Conservation (phyloP, 1,140 invertebrate genomes). For the Lamellibrachia luymesi region DNA sequence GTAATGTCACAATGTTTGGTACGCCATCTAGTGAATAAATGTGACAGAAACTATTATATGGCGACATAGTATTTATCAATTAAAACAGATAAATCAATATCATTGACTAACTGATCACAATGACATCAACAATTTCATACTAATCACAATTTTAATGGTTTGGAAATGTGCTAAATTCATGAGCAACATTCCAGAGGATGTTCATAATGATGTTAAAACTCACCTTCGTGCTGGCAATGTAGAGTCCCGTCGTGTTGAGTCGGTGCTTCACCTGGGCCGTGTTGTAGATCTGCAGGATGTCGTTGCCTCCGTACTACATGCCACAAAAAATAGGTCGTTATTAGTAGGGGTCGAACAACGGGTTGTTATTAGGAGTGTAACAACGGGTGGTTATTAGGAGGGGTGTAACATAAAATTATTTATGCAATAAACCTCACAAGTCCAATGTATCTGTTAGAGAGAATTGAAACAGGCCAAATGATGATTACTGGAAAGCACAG, state of each 20-base stretch:
- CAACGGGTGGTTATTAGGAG: background rate
- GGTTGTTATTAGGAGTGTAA: background rate
- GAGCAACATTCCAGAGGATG: background rate
- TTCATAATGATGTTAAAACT: background rate
- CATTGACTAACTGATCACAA: too few relatives aligned
- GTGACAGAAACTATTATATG: too few relatives aligned
- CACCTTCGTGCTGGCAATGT: slow-evolving; percentile 54
- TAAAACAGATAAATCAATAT: too few relatives aligned
- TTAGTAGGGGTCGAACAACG: background rate
- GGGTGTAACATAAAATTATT: background rate
- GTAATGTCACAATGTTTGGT: too few relatives aligned
- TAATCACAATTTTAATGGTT: background rate
- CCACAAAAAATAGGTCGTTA: slow-evolving; percentile 3
- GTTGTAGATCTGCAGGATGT: slow-evolving; percentile 93
- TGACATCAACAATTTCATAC: too few relatives aligned
- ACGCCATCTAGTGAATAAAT: too few relatives aligned
- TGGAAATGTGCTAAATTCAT: background rate
- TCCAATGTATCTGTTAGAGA: too few relatives aligned
- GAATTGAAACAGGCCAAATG: too few relatives aligned
- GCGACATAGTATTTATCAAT: too few relatives aligned
- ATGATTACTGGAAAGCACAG: too few relatives aligned
- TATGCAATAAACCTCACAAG: background rate
- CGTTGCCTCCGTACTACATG: slow-evolving; percentile 81
- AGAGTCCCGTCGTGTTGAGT: slow-evolving; percentile 73
- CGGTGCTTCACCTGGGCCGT: slow-evolving; percentile 90